Percentiles rank a stretch among this genome's conserved stretches.
Conservation (phyloP, 2,888 invertebrate genomes). For the Sphaeridia pumilis region DNA sequence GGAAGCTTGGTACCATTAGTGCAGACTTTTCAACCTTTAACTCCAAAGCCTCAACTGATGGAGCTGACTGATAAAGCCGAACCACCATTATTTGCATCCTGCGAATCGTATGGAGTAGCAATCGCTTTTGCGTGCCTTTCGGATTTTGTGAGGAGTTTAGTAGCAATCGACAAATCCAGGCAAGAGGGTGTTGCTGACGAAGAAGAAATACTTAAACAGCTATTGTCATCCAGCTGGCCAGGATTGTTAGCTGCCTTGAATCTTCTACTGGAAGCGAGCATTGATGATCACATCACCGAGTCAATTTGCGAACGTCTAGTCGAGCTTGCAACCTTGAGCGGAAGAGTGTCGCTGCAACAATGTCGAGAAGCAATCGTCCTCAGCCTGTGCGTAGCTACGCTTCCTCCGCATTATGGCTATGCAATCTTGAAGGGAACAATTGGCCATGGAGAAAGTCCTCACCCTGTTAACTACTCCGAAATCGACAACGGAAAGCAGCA, state of each 20-base stretch:
- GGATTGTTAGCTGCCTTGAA: constrained; percentile 83
- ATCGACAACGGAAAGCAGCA: constrained; percentile 71
- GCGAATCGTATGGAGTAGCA: constrained; percentile 93
- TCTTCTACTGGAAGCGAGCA: constrained; percentile 85
- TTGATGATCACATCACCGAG: constrained; percentile 85
- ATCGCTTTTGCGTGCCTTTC: constrained; percentile 86
- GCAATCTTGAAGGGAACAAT: constrained; percentile 55
- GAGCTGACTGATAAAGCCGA: constrained; percentile 95
- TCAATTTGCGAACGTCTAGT: constrained; percentile 84
- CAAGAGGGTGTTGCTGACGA: constrained; percentile 43
- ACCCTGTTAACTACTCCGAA: constrained; percentile 44
- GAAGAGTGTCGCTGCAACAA: constrained; percentile 58
- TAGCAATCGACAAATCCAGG: constrained; percentile 58
- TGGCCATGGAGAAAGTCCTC: constrained; percentile 38
- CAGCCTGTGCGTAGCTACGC: constrained; percentile 87
- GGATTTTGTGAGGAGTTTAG: constrained; percentile 69
- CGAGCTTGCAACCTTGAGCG: constrained; percentile 78
- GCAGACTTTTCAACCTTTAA: constrained; percentile 70
- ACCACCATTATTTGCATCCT: constrained; percentile 68
- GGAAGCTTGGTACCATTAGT: constrained; percentile 86
- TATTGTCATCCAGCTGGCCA: constrained; percentile 91
- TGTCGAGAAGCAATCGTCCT: constrained; percentile 90
- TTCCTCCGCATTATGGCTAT: constrained; percentile 89
- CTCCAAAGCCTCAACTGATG: constrained; percentile 73
- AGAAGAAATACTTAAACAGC: constrained; percentile 43